These are phyloP conservation scores for Capreolus pygargus DNA, from an alignment of 2,113 vertebrate genomes.

Conservation along the genomic window DNA sequence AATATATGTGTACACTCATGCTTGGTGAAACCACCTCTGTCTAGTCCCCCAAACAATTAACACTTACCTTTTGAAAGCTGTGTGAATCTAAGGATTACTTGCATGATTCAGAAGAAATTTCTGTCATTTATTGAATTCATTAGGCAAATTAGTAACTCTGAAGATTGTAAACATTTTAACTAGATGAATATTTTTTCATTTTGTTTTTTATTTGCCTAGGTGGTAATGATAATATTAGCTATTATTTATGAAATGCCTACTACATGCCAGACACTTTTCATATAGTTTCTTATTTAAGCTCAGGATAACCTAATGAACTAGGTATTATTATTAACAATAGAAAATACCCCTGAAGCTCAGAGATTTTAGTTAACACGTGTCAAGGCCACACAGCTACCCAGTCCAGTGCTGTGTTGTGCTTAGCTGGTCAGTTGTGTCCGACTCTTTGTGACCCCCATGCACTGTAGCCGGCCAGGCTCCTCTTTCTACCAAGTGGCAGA, in stretches of 20 bases:
- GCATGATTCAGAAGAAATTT: neutral
- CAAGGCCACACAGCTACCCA: neutral
- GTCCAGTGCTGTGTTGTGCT: neutral
- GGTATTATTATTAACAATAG: neutral
- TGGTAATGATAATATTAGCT: neutral
- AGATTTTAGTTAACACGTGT: neutral
- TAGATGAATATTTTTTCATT: neutral
- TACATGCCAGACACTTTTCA: neutral
- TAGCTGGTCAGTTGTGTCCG: neutral
- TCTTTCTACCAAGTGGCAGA: neutral
- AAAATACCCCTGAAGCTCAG: neutral
- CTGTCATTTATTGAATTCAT: neutral
- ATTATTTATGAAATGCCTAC: neutral
- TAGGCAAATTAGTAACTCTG: neutral
- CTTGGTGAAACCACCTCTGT: neutral
- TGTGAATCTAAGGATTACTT: neutral
- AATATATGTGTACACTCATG: neutral
- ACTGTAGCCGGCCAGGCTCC: neutral
- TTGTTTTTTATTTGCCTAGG: neutral
- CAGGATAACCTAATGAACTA: neutral
- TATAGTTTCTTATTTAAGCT: conserved; percentile 12
- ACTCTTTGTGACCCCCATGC: neutral
- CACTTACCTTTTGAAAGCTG: neutral
- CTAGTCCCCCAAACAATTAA: neutral
- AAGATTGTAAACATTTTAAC: neutral